phyloP scores from a whole-genome alignment of 2,797 vertebrate species.

The Syngnathus rostellatus region DNA sequence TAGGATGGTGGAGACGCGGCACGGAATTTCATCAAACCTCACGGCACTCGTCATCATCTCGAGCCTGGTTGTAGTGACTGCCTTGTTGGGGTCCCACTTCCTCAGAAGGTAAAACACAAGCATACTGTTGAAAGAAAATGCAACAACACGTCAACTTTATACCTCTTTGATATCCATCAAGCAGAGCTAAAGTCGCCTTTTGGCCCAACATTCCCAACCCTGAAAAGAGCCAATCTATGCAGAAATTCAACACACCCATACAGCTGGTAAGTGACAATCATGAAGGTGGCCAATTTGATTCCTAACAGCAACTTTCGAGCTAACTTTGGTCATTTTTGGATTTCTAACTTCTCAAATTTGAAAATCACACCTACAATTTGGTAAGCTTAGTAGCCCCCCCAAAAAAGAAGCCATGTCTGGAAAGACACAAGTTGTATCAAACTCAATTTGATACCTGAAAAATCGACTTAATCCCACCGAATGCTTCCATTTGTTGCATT shows the following conservation, averaged over 20 bases:
- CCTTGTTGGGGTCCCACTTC: not conserved
- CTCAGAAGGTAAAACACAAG: constrained; percentile 4
- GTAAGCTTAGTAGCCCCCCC: too few species aligned
- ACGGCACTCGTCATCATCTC: not conserved
- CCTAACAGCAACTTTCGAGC: too few species aligned
- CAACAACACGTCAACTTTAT: not conserved
- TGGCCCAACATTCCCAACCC: constrained; percentile 78
- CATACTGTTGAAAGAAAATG: too few species aligned
- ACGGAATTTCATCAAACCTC: not conserved
- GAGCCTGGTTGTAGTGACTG: not conserved
- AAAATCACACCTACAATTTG: too few species aligned
- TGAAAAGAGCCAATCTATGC: constrained; percentile 67
- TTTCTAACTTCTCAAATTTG: too few species aligned
- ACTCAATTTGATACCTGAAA: not conserved
- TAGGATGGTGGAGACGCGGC: constrained; percentile 41
- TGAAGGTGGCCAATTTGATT: too few species aligned
- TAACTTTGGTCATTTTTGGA: too few species aligned
- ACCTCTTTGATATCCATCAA: not conserved
- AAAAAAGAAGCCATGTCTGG: too few species aligned
- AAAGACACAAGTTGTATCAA: too few species aligned
- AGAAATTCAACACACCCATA: constrained; percentile 54
- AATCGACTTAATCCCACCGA: not conserved
- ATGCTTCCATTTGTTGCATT: not conserved
- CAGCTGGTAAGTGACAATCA: constrained; percentile 37
- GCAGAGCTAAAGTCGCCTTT: constrained; percentile 64